phyloP scores from a whole-genome alignment of 2,888 invertebrate species.

The Clostera curtula region DNA sequence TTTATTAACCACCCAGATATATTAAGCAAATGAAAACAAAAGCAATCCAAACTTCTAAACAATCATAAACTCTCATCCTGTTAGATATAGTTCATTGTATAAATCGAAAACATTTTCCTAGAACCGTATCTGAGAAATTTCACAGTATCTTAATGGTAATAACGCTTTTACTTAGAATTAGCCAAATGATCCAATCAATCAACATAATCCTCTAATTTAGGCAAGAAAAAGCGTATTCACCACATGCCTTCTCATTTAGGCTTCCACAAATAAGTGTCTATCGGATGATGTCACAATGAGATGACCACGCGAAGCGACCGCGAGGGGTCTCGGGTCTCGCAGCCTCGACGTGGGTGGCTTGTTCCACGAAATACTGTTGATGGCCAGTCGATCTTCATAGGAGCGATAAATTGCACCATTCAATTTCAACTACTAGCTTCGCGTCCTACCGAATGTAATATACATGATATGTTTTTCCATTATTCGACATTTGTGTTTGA shows the following conservation, averaged over 20 bases:
- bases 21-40: too few relatives aligned
- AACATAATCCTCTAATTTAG: conserved; percentile 5
- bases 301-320: conserved; percentile 30
- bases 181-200: too few relatives aligned
- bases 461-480: background rate
- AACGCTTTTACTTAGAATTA: too few relatives aligned
- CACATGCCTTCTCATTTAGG: conserved; percentile 3
- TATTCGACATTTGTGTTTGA: too few relatives aligned
- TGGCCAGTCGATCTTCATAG: conserved; percentile 38
- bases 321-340: conserved; percentile 30
- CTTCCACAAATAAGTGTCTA: conserved; percentile 14
- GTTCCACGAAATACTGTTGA: conserved; percentile 59
- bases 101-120: too few relatives aligned
- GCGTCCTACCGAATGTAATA: background rate
- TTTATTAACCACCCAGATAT: too few relatives aligned
- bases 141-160: too few relatives aligned
- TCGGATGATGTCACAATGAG: conserved; percentile 35
- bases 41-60: too few relatives aligned
- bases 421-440: conserved; percentile 24
- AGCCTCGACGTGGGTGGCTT: conserved; percentile 62
- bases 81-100: too few relatives aligned
- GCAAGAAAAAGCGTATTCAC: conserved; percentile 6
- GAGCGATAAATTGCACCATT: conserved; percentile 38
- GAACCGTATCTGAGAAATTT: too few relatives aligned
- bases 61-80: too few relatives aligned